These are phyloP conservation scores for Scaptomyza flava DNA, from an alignment of 2,888 invertebrate genomes.

Conservation along the genomic window DNA sequence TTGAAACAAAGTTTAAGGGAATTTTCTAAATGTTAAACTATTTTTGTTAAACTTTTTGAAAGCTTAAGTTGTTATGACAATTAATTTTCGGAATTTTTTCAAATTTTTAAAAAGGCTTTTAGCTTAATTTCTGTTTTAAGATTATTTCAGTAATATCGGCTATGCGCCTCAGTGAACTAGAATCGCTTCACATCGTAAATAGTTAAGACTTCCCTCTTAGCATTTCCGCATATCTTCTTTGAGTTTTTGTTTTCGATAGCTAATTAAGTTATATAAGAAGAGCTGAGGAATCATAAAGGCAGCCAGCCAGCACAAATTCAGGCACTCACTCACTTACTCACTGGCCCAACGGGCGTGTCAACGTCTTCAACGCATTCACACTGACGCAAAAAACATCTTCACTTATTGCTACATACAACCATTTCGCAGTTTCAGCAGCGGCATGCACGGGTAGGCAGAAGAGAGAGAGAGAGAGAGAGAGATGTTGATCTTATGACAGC, in stretches of 20 bases:
- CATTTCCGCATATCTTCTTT: conserved; percentile 46
- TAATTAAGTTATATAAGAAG: conserved; percentile 59
- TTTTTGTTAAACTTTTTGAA: neutral
- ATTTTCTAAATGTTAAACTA: neutral
- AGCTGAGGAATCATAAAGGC: conserved; percentile 46
- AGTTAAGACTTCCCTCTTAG: conserved; percentile 40
- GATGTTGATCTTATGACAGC: conserved; percentile 47
- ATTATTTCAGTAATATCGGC: conserved; percentile 7
- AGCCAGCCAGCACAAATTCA: conserved; percentile 38
- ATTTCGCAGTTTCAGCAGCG: conserved; percentile 62
- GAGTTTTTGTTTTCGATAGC: conserved; percentile 49
- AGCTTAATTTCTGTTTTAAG: neutral
- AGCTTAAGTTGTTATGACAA: neutral
- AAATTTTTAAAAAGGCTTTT: too few species aligned
- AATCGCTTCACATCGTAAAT: conserved; percentile 19
- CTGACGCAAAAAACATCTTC: conserved; percentile 27
- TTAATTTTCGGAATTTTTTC: too few species aligned
- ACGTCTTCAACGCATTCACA: conserved; percentile 24
- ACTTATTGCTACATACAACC: conserved; percentile 26
- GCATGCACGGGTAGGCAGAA: conserved; percentile 49
- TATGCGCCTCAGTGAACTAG: conserved; percentile 36
- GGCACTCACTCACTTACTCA: conserved; percentile 13
- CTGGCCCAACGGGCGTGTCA: conserved; percentile 58
- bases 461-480: conserved; percentile 6
- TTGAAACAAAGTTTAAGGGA: conserved; percentile 3